These are phyloP conservation scores for Bombus vancouverensis DNA, from an alignment of 1,140 invertebrate genomes.

Conservation along the genomic window DNA sequence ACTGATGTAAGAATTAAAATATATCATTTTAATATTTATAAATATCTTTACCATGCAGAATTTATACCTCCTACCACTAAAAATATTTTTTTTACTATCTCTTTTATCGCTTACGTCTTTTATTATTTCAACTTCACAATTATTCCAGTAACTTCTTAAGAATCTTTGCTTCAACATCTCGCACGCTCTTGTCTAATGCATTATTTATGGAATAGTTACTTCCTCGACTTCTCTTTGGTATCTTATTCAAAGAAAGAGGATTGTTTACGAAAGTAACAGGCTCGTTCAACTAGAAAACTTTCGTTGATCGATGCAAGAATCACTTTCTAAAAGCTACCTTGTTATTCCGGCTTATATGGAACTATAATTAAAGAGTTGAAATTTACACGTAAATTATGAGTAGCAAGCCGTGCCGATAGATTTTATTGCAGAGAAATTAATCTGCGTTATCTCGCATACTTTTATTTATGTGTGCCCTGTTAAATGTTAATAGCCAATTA, in stretches of 20 bases:
- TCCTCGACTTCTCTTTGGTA: background rate
- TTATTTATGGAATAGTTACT: background rate
- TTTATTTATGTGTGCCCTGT: background rate
- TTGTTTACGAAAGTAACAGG: background rate
- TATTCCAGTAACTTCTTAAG: background rate
- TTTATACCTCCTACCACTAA: too few species aligned
- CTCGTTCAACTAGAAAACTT: background rate
- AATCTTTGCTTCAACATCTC: background rate
- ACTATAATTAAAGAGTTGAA: constrained; percentile 11
- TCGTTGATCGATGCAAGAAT: background rate
- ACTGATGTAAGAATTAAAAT: too few species aligned
- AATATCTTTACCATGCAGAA: too few species aligned
- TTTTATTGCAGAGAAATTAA: constrained; percentile 23
- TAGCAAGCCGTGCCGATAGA: background rate
- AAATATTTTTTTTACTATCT: background rate
- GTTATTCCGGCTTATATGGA: constrained; percentile 5
- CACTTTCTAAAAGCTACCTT: constrained; percentile 20
- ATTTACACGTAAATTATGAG: background rate
- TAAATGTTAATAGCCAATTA: constrained; percentile 15
- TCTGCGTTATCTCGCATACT: background rate
- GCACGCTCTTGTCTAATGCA: background rate
- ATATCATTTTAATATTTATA: too few species aligned
- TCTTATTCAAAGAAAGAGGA: background rate
- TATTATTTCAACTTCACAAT: background rate
- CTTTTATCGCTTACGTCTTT: background rate